Base-by-base conservation (phyloP, 2,797 vertebrate species). In the Chlorospingus semifuscus region DNA sequence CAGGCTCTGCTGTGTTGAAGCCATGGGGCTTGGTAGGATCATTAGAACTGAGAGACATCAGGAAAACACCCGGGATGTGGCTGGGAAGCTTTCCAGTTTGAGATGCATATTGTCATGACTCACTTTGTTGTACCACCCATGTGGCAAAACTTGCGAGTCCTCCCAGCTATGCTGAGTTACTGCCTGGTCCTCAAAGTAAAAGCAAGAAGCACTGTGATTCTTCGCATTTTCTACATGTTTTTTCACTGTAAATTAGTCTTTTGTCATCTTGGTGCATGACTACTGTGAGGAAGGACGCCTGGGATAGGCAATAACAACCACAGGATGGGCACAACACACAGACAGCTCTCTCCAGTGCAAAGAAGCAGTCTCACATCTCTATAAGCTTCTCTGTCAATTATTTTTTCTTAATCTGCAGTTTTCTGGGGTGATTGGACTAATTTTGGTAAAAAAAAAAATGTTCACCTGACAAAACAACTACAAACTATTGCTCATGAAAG, bases 311-410 rank as follows among this genome's bases (percentile, higher is more conserved):
- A 20, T n/a, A 77, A 60, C 4, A 1, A 3, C 32, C 44, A 77
- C 8, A 77, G 24, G 24, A 77, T 0, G 0, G 36, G 34, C 10
- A 78, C 7, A 76, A 37, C 13, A 59, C 19, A 55, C 8, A 0
- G 0, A 32, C 13, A 76, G 26, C 30, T 69, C 12, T 56, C 36
- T 63, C 11, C 26, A 74, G 34, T 16, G 24, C 69, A 49, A 76
- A 79, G 42, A 36, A 68, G 13, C 4, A 75, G 41, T 20, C 9
- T 21, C 5, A 1, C 23, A 65, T 26, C 8, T 79, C 56, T 57
- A 1, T 3, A 69, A 52, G 2, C 11, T 91, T 42, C 16, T 68
- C 22, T 87, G 34, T 27, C 37, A 82, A 77, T 29, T 41, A 5
- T 26, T 71, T 72, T 44, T 55, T 24, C 20, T 42, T 56, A 30